Evolutionary conservation across 2,113 vertebrate species (phyloP).

Genomic region (Todiramphus saurophagus): DNA sequence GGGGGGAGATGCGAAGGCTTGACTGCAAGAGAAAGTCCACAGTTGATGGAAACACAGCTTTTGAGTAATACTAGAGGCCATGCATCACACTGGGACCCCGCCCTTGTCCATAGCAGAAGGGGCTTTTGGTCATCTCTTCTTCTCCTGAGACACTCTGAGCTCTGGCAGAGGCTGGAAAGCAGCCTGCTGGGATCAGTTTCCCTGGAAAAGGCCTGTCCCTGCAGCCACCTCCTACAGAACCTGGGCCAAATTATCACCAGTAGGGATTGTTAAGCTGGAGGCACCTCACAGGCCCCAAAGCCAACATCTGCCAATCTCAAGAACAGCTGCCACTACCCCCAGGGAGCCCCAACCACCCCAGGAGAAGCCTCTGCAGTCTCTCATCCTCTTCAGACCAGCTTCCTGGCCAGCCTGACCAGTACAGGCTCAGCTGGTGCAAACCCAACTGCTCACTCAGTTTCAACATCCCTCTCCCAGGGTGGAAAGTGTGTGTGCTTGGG

Average conservation of each 20-base stretch:
- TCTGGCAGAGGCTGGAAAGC: not conserved
- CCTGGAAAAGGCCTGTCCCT: not conserved
- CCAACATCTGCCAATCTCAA: not conserved
- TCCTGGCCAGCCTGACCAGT: not conserved
- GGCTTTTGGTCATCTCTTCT: fast-evolving
- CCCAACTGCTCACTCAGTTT: not conserved
- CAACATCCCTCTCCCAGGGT: not conserved
- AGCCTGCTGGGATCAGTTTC: not conserved
- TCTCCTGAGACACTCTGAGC: not conserved
- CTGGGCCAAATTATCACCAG: not conserved
- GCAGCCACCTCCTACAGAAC: not conserved
- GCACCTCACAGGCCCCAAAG: not conserved
- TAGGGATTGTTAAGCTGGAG: not conserved
- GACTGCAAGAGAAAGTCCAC: slow-evolving; percentile 77
- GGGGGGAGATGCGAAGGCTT: slow-evolving; percentile 92
- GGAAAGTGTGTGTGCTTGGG: not conserved
- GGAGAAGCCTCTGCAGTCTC: not conserved
- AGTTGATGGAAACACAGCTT: not conserved
- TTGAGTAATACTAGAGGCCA: not conserved
- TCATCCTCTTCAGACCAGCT: fast-evolving
- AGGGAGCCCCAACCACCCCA: not conserved
- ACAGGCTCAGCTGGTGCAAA: not conserved
- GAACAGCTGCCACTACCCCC: not conserved
- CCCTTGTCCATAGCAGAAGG: not conserved
- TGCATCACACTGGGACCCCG: fast-evolving